Percentiles rank a stretch among this genome's conserved stretches.
phyloP scores from a whole-genome alignment of 2,797 vertebrate species.

The Ambastaia sidthimunki region DNA sequence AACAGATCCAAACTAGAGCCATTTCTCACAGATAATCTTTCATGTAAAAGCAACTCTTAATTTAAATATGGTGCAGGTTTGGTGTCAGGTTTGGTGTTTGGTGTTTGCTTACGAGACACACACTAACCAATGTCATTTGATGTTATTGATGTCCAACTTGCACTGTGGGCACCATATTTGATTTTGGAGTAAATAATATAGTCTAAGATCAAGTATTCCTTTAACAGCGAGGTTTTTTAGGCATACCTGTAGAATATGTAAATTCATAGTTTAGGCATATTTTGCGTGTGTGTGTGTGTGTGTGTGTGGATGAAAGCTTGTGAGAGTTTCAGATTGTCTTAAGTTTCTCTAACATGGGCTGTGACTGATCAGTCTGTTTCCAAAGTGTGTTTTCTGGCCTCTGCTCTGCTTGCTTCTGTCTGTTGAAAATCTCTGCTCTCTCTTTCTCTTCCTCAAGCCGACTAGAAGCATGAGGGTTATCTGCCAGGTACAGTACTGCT shows the following conservation, averaged over 20 bases:
- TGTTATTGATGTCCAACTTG: neutral
- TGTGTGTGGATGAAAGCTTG: neutral
- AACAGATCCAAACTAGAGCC: too few species aligned
- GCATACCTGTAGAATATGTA: neutral
- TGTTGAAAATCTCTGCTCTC: constrained; percentile 92
- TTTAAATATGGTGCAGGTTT: too few species aligned
- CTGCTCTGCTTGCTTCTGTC: constrained; percentile 83
- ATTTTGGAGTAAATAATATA: too few species aligned
- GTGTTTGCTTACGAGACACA: too few species aligned
- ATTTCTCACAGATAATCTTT: too few species aligned
- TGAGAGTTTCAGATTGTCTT: constrained; percentile 10
- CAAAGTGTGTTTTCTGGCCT: constrained; percentile 65
- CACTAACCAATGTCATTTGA: neutral
- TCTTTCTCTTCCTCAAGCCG: constrained; percentile 88
- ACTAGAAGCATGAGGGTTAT: constrained; percentile 99
- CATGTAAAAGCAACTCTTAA: too few species aligned
- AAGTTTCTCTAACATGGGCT: constrained; percentile 8
- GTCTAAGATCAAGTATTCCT: neutral
- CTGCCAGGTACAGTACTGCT: constrained; percentile 97
- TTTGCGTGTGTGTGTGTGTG: neutral
- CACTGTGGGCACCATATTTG: neutral
- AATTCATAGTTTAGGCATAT: neutral
- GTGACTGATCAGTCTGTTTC: neutral
- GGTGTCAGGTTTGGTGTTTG: too few species aligned
- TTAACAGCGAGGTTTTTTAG: neutral